Percentiles rank a stretch among this genome's conserved stretches.
These are phyloP conservation scores for Diabrotica balteata DNA, from an alignment of 2,888 invertebrate genomes.

Conservation along the genomic window DNA sequence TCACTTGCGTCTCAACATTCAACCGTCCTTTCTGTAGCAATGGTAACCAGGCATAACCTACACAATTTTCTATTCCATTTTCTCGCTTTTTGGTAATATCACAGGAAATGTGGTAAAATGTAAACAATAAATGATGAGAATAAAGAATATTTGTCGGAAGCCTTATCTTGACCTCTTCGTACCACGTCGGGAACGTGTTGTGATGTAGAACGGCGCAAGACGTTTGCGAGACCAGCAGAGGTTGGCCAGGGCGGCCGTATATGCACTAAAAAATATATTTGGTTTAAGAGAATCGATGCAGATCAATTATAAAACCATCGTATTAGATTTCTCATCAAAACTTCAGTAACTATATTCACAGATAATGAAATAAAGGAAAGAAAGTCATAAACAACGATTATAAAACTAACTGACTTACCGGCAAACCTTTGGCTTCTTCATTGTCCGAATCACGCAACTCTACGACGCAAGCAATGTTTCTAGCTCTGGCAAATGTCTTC, in stretches of 20 bases:
- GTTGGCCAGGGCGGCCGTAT: constrained; percentile 74
- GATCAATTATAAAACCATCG: too few relatives aligned
- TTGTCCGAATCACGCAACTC: constrained; percentile 86
- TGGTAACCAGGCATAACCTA: constrained; percentile 95
- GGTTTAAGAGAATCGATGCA: too few relatives aligned
- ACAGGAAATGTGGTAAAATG: constrained; percentile 95
- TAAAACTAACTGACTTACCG: constrained; percentile 63
- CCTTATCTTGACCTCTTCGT: constrained; percentile 91
- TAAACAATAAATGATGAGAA: constrained; percentile 92
- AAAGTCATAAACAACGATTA: too few relatives aligned
- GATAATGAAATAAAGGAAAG: too few relatives aligned
- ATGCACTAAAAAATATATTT: constrained; percentile 67
- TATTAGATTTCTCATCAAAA: too few relatives aligned
- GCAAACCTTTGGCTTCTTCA: constrained; percentile 73
- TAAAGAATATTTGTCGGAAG: constrained; percentile 85
- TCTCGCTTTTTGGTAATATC: constrained; percentile 80
- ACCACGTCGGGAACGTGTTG: constrained; percentile 87
- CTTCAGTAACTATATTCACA: too few relatives aligned
- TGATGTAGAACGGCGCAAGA: constrained; percentile 89
- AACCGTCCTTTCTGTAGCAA: constrained; percentile 84
- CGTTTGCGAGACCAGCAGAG: constrained; percentile 70
- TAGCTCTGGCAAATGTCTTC: constrained; percentile 88
- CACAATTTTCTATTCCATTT: constrained; percentile 79
- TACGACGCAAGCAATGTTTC: constrained; percentile 92
- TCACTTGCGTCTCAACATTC: constrained; percentile 79